Evolutionary conservation across 2,797 vertebrate genomes (phyloP).

Genomic region (Manis pentadactyla): DNA sequence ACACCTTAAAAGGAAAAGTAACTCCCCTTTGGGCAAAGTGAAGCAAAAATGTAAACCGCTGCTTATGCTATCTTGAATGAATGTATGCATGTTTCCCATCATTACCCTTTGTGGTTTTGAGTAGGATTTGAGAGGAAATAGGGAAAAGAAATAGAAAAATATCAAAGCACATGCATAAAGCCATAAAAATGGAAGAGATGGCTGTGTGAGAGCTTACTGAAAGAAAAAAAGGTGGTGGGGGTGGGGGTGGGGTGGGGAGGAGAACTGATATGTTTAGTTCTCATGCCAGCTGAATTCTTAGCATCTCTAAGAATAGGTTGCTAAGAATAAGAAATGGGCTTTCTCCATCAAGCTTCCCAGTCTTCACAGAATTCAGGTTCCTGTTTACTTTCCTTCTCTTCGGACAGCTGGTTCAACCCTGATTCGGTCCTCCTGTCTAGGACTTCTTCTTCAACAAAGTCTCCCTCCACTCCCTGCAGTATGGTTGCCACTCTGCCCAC

Average conservation of each 20-base stretch:
- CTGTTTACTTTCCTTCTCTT: neutral
- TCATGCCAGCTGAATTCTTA: slow-evolving; percentile 42
- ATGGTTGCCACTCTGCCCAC: neutral
- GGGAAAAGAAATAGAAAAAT: slow-evolving; percentile 48
- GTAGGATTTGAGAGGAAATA: slow-evolving; percentile 32
- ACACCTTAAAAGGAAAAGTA: slow-evolving; percentile 77
- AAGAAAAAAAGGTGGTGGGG: neutral
- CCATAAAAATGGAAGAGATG: slow-evolving; percentile 42
- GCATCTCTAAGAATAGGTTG: slow-evolving; percentile 41
- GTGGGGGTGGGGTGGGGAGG: no score
- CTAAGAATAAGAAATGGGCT: neutral
- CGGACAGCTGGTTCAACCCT: neutral
- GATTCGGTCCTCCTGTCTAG: neutral
- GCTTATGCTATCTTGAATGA: slow-evolving; percentile 50
- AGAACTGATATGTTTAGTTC: neutral
- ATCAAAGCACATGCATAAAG: neutral
- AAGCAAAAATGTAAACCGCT: slow-evolving; percentile 43
- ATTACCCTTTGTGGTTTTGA: neutral
- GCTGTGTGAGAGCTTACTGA: neutral
- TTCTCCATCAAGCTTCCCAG: neutral
- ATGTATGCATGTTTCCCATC: neutral
- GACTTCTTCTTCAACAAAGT: neutral
- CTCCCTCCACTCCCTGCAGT: neutral
- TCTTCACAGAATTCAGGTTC: neutral
- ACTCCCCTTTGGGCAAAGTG: slow-evolving; percentile 46